Conservation (phyloP, 2,888 invertebrate species). For the Leistus spinibarbis region DNA sequence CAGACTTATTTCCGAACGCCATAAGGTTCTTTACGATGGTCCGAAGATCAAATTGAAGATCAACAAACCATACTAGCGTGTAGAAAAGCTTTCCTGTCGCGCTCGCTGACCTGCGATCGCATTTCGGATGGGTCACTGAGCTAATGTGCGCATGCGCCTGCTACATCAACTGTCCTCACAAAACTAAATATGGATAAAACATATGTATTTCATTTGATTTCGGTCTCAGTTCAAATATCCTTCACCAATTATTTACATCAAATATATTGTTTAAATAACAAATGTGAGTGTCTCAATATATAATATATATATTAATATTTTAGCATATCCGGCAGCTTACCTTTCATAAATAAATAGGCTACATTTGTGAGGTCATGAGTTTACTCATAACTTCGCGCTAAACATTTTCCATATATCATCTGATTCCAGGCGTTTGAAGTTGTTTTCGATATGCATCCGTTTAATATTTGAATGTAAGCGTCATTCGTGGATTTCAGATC, state of each 20-base stretch:
- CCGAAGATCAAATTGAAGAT: constrained; percentile 36
- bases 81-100: not conserved
- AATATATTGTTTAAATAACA: no score
- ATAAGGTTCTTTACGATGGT: constrained; percentile 37
- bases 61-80: constrained; percentile 26
- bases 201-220: no score
- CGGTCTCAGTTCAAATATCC: no score
- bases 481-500: constrained; percentile 5
- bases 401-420: no score
- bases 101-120: constrained; percentile 36
- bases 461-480: constrained; percentile 14
- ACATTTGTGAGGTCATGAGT: no score
- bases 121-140: constrained; percentile 30
- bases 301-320: no score
- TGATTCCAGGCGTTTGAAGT: not conserved
- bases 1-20: constrained; percentile 40
- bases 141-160: not conserved
- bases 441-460: not conserved
- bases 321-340: no score
- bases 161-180: not conserved
- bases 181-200: no score
- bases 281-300: no score
- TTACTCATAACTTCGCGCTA: no score
- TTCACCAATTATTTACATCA: no score
- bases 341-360: no score